Evolutionary conservation across 2,888 invertebrate genomes (phyloP).

Genomic region (Druceiella hillmani): DNA sequence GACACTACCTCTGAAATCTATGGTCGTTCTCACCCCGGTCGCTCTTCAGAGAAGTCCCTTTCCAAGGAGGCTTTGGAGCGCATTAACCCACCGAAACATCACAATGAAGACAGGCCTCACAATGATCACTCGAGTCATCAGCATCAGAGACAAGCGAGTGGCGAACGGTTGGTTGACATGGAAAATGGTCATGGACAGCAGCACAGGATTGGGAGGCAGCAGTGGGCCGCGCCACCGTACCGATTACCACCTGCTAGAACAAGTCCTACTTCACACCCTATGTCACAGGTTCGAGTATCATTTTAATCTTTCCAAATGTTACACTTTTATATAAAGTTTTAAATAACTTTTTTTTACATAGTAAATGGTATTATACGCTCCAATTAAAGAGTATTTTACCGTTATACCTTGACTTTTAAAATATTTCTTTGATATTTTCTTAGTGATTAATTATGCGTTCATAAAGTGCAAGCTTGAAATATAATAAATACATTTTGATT

Average conservation of each 20-base stretch:
- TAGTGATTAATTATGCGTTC: neutral
- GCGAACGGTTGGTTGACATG: slow-evolving; percentile 24
- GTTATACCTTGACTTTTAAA: neutral
- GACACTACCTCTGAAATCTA: slow-evolving; percentile 35
- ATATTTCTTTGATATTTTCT: neutral
- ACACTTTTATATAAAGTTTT: too few species aligned
- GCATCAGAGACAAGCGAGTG: slow-evolving; percentile 15
- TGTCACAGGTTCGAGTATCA: too few species aligned
- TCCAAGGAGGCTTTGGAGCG: slow-evolving; percentile 42
- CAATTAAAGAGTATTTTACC: too few species aligned
- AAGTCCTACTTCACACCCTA: slow-evolving; percentile 17
- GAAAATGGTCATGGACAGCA: slow-evolving; percentile 21
- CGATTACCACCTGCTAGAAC: slow-evolving; percentile 35
- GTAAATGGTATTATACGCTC: too few species aligned
- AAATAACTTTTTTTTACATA: too few species aligned
- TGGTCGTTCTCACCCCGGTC: slow-evolving; percentile 39
- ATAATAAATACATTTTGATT: too few species aligned
- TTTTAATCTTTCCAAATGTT: too few species aligned
- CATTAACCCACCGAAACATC: slow-evolving; percentile 24
- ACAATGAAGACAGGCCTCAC: slow-evolving; percentile 24
- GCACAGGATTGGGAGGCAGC: slow-evolving; percentile 13
- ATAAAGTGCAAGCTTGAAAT: neutral
- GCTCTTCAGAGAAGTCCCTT: slow-evolving; percentile 46
- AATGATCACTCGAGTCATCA: slow-evolving; percentile 26
- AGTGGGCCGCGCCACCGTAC: slow-evolving; percentile 34